Base-by-base conservation (phyloP, 2,113 vertebrate species). In the Psephotus haematonotus region DNA sequence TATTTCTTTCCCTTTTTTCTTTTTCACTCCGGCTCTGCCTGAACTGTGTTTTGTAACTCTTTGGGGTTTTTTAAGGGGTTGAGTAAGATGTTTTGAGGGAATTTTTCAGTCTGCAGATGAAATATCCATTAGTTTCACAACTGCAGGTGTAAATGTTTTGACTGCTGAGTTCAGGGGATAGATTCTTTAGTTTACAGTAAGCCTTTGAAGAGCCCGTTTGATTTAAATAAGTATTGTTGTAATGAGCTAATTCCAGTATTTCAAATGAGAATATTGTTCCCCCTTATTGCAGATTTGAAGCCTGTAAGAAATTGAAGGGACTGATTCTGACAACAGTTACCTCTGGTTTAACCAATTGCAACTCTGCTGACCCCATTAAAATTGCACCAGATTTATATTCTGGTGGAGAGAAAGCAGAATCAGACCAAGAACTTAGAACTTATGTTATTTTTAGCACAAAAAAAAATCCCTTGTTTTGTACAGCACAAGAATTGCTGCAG, bases 401-500 rank as follows among this genome's bases (percentile, higher is more conserved):
- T 37, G 29, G 12, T 62, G 47, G 33, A 81, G 52, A 84, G 23
- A 57, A 92, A 70, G 83, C 77, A 86, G 86, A 95, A 85, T 91
- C 83, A 88, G 88, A 57, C 53, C 41, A 78, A 86, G 65, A 95
- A 63, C 71, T 76, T 22, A 5, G 33, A 80, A 88, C 28, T 78
- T 67, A 47, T 0, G 1, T 84, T 96, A 93, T 96, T 97, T 97
- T 97, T 95, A 94, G 85, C 65, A 82, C 68, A 41, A 74, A 85
- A 96, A 82, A 82, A 93, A 65, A 75, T 19, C 29, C 33, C 62
- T 93, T 95, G 78, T 86, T 97, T 95, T 94, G 91, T 96, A 95
- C 86, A 95, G 93, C 82, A 90, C 88, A 94, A 85, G 91, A 91
- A 89, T 79, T 91, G 96, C 96, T 96, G 49, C 71, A 91, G 97